These are phyloP conservation scores for Metallyticus violacea DNA, from an alignment of 2,888 invertebrate genomes.

Conservation along the genomic window DNA sequence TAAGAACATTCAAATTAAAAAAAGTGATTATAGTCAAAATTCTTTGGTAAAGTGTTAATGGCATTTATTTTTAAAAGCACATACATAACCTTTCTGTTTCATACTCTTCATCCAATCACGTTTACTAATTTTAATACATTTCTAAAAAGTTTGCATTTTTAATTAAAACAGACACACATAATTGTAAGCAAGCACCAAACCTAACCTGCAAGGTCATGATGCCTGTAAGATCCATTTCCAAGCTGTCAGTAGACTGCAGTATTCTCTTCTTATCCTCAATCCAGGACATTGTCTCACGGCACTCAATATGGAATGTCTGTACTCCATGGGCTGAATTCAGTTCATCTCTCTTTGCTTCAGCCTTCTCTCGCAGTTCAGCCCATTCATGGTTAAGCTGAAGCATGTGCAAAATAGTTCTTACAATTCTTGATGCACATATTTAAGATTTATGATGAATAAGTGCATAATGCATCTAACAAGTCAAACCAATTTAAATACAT, in stretches of 20 bases:
- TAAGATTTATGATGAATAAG: too few relatives aligned
- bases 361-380: slow-evolving; percentile 88
- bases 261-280: slow-evolving; percentile 99
- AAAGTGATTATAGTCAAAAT: too few relatives aligned
- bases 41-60: too few relatives aligned
- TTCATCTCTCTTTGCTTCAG: slow-evolving; percentile 93
- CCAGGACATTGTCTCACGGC: slow-evolving; percentile 97
- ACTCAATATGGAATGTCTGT: slow-evolving; percentile 99
- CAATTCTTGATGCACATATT: too few relatives aligned
- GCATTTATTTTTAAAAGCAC: too few relatives aligned
- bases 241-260: slow-evolving; percentile 93
- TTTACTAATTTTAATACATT: too few relatives aligned
- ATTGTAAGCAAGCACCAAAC: not conserved
- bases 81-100: not conserved
- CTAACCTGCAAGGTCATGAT: slow-evolving; percentile 84
- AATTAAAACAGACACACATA: not conserved
- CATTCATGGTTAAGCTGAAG: slow-evolving; percentile 71
- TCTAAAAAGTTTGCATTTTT: too few relatives aligned
- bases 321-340: slow-evolving; percentile 95
- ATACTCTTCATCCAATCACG: too few relatives aligned
- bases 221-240: slow-evolving; percentile 97
- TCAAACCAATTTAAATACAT: too few relatives aligned
- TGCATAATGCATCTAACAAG: too few relatives aligned
- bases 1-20: too few relatives aligned
- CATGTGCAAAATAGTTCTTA: not conserved